These are phyloP conservation scores for Sinocyclocheilus anshuiensis DNA, from an alignment of 2,113 vertebrate species.

Conservation along the genomic window DNA sequence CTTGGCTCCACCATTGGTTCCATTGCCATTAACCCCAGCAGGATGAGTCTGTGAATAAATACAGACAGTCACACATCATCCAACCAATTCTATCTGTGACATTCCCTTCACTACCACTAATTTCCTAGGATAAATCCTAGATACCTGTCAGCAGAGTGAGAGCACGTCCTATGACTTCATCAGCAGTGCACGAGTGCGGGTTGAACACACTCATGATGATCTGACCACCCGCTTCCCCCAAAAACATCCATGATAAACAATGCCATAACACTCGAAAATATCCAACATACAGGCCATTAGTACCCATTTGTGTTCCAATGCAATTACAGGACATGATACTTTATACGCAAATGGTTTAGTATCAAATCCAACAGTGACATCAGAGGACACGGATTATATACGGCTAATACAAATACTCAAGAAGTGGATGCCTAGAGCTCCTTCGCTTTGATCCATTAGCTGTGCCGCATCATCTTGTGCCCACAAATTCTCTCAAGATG, in stretches of 20 bases:
- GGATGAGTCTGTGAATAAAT: background rate
- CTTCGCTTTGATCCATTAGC: conserved; percentile 28
- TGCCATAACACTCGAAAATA: background rate
- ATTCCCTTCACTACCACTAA: background rate
- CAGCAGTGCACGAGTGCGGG: background rate
- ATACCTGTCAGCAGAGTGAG: background rate
- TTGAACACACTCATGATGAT: background rate
- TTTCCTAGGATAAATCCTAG: background rate
- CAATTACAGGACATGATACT: background rate
- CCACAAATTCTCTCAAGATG: conserved; percentile 26
- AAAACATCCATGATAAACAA: background rate
- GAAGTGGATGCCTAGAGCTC: background rate
- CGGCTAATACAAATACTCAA: background rate
- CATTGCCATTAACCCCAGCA: conserved; percentile 26
- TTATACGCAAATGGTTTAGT: background rate
- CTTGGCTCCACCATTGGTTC: background rate
- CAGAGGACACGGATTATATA: background rate
- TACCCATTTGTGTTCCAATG: background rate
- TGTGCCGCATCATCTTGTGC: background rate
- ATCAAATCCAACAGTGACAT: background rate
- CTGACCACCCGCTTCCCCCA: background rate
- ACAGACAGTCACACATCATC: conserved; percentile 14
- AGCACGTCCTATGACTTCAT: background rate
- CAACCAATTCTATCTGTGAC: background rate
- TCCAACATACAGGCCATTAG: background rate